Base-by-base conservation (phyloP, 2,797 vertebrate species). In the Chelon labrosus region DNA sequence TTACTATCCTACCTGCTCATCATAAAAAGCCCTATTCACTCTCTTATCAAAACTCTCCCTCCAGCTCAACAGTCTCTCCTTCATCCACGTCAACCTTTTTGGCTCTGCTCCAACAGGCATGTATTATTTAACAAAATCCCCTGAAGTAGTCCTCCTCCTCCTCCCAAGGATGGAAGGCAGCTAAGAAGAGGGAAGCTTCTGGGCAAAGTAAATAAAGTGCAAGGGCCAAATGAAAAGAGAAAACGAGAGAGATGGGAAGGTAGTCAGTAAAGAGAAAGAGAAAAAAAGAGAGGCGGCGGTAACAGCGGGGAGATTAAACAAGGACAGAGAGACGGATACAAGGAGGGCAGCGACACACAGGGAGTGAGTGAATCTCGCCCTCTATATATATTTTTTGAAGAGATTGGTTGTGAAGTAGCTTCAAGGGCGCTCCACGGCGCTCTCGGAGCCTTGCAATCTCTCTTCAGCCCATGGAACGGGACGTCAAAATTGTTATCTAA, bases 91-190 rank as follows among this genome's bases (percentile, higher is more conserved):
- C 86, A 76, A 62, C 70, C 60, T 80, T 47, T 58, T 17, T 51
- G 8, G 55, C 61, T 77, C 62, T 7, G 25, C 73, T 80, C 13
- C 51, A 72, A 69, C 42, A 22, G 44, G 2, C 77, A 88, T 91
- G 53, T 69, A 89, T 92, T 91, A 91, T 92, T 91, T 80, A 92
- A 25, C 38, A 8, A 64, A 46, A 22, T 47, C 64, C 74, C 42
- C 46, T 79, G 65, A 83, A 60, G 73, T 62, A 70, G 57, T 59
- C 44, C 31, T 64, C 59, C 75, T 84, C 65, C 50, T 47, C n/a
- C 54, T 41, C 14, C 42, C 31, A 41, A 19, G 55, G 41, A 47
- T 54, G 51, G 38, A 52, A 58, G 27, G 52, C 12, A 53, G 20
- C 61, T 1, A 17, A 51, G 56, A 60, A 35, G 27, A 14, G 7